These are phyloP conservation scores for Gephyroberyx darwinii DNA, from an alignment of 2,797 vertebrate genomes.

Conservation along the genomic window DNA sequence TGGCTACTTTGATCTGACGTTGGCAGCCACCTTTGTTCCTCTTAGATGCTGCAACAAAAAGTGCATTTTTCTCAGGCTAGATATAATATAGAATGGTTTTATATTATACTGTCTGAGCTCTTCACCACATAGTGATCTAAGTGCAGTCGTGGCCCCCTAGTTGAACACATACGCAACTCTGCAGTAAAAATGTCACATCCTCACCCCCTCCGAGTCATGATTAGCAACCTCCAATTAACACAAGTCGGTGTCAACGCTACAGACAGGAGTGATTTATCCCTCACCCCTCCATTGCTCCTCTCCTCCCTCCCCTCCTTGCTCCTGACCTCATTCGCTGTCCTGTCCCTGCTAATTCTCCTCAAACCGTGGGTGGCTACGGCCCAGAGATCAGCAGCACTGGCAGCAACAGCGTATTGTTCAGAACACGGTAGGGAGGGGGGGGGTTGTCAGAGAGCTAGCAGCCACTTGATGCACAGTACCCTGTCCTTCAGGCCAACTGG, in stretches of 20 bases:
- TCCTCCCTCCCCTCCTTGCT: conserved; percentile 20
- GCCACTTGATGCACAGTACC: conserved; percentile 40
- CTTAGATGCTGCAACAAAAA: conserved; percentile 45
- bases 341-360: conserved; percentile 44
- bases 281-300: conserved; percentile 17
- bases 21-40: conserved; percentile 53
- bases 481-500: conserved; percentile 54
- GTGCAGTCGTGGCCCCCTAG: conserved; percentile 12
- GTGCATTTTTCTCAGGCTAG: conserved; percentile 36
- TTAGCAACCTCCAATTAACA: conserved; percentile 38
- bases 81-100: not conserved
- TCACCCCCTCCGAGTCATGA: conserved; percentile 16
- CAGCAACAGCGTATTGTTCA: conserved; percentile 6
- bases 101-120: conserved; percentile 7
- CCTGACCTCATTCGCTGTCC: conserved; percentile 52
- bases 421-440: conserved; percentile 1
- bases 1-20: conserved; percentile 62
- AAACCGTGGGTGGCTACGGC: conserved; percentile 30
- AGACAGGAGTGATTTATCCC: conserved; percentile 24
- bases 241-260: conserved; percentile 6
- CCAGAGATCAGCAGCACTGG: conserved; percentile 47
- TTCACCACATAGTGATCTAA: conserved; percentile 39
- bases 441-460: conserved; percentile 16
- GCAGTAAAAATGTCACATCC: conserved; percentile 42
- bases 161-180: conserved; percentile 7